Evolutionary conservation across 2,888 invertebrate genomes (phyloP), one percentile per base, ranked within the genome.

Genomic region (Pristionchus fissidentatus): DNA sequence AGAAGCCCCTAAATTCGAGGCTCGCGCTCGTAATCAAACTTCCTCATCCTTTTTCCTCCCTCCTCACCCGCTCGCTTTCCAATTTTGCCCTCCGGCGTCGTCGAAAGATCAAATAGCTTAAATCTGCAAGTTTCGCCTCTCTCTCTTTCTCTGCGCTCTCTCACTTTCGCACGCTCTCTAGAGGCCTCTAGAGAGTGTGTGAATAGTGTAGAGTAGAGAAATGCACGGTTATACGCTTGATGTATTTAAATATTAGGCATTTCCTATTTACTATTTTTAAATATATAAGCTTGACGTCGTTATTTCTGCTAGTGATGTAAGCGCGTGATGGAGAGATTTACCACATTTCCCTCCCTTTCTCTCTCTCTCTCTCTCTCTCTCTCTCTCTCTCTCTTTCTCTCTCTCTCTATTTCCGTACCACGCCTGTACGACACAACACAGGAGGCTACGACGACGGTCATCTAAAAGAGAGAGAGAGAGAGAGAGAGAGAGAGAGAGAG

Each of bases 331-430:
- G n/a, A n/a, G n/a, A n/a, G n/a, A n/a, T n/a, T n/a, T n/a, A n/a
- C n/a, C n/a, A n/a, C n/a, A n/a, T 78, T 4, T 29, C 81, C 57
- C 38, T 60, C 62, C 55, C 62, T 15, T 55, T 57, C 78, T 38
- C 43, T 46, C 43, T 52, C 26, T 77, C 62, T 78, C 70, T 41
- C 80, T 60, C 70, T 78, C 78, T 62, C 80, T 78, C n/a, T 66
- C 41, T n/a, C 80, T 60, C 78, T 62, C 35, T 19, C 80, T 82
- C 49, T n/a, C 81, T 52, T 38, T 57, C 77, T 32, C n/a, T 70
- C 77, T 60, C 38, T 73, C 38, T n/a, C 38, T 84, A 32, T 26
- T 41, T 66, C 49, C 43, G 3, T 84, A n/a, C 75, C 22, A 43
- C 83, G 32, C 66, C 41, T 35, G 32, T 83, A 57, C 83, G 26